Evolutionary conservation across 2,797 vertebrate genomes (phyloP), one percentile per base, ranked within the genome.

Genomic region (Chromis chromis): DNA sequence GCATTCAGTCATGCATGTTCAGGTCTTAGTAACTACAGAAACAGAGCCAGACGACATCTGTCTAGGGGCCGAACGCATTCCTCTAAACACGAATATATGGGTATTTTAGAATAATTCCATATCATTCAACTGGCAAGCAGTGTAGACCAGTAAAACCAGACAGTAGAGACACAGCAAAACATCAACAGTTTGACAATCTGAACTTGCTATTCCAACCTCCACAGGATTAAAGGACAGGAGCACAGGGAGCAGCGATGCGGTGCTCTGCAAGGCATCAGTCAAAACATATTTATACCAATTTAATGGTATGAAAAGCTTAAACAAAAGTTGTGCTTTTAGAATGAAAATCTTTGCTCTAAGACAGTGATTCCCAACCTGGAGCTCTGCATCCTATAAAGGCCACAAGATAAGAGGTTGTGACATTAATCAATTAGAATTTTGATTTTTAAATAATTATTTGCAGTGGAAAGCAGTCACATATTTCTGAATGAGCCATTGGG

Each of bases 1-100:
- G 67, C 79, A 85, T 75, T 74, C 52, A 78, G 21, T 86, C 88
- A 91, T 91, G 88, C 88, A 86, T 31, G 58, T 70, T 78, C 75
- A 69, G 49, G 60, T 71, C 81, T 63, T 63, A 53, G 73, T n/a
- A 80, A 76, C 67, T 88, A 90, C 74, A 79, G 74, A 88, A 81
- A 90, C 72, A 86, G 79, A 82, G 83, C 67, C 78, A 84, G 65
- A 80, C 65, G 53, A 71, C 65, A 77, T 74, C 83, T 74, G 67
- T 79, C 81, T 64, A 31, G 25, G 56, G 58, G 56, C 57, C 46
- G 44, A 78, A 77, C 21, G 25, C 75, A 86, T 84, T 85, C 79
- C 74, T 82, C 62, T 68, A 61, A 67, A 65, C 76, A 88, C 75
- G 70, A 77, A 74, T 19, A 70, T 50, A 33, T 28, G 24, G 46